Evolutionary conservation across 2,888 invertebrate genomes (phyloP).

Genomic region (Actias luna): DNA sequence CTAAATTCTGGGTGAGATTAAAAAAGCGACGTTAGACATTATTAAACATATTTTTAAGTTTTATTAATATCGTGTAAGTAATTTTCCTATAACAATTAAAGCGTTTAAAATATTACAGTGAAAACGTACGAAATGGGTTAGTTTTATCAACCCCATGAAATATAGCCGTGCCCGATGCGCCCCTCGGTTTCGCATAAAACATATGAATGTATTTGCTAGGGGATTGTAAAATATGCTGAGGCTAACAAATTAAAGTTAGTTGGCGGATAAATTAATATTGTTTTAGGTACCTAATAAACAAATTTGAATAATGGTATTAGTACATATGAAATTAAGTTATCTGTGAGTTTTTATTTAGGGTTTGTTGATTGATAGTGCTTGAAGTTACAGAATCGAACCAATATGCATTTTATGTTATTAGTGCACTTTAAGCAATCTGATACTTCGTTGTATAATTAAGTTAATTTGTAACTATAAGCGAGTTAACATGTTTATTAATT

Average conservation of each 20-base stretch:
- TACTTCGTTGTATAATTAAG: too few species aligned
- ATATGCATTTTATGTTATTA: too few species aligned
- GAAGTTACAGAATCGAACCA: too few species aligned
- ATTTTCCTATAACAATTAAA: background rate
- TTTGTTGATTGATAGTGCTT: too few species aligned
- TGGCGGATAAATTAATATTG: background rate
- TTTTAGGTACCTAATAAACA: background rate
- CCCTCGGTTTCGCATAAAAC: conserved; percentile 32
- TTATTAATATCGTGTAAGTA: background rate
- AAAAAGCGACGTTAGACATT: too few species aligned
- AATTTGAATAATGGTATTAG: background rate
- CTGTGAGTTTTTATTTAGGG: too few species aligned
- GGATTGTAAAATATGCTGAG: background rate
- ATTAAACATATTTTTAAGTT: too few species aligned
- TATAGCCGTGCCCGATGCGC: conserved; percentile 52
- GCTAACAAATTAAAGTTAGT: background rate
- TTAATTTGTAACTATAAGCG: too few species aligned
- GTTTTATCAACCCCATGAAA: conserved; percentile 42
- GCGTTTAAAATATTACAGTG: background rate
- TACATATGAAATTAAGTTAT: background rate
- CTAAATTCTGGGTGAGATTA: too few species aligned
- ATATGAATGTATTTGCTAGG: background rate
- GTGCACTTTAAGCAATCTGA: too few species aligned
- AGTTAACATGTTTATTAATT: too few species aligned
- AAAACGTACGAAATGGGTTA: conserved; percentile 5